Conservation (phyloP, 2,797 vertebrate genomes). For the Pseudopleuronectes americanus region DNA sequence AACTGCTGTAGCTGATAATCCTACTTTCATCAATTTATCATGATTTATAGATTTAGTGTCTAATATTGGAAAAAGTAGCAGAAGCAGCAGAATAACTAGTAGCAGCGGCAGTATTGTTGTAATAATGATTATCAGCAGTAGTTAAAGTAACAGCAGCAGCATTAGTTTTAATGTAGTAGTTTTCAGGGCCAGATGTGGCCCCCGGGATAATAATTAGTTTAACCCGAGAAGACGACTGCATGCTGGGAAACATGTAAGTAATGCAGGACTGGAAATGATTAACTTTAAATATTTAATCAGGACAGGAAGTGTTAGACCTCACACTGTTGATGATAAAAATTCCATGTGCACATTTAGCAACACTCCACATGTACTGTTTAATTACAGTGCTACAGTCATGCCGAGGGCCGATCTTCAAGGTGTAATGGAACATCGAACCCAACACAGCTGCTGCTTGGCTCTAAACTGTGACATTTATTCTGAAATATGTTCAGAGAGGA, state of each 20-base stretch:
- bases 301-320: neutral
- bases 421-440: no score
- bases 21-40: slow-evolving; percentile 24
- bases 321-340: neutral
- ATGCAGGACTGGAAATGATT: neutral
- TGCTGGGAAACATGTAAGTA: neutral
- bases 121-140: neutral
- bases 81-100: neutral
- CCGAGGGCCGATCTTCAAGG: no score
- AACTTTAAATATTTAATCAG: neutral
- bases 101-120: neutral
- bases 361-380: neutral
- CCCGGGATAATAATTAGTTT: neutral
- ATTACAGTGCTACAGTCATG: neutral
- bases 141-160: neutral
- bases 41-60: slow-evolving; percentile 19
- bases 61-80: neutral
- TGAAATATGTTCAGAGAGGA: neutral
- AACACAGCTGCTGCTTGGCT: no score
- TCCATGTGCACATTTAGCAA: neutral
- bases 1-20: slow-evolving; percentile 12
- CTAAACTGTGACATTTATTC: no score
- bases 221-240: neutral
- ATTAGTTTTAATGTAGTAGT: neutral
- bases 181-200: neutral